A percentile compares a stretch with the other conserved stretches of the same genome.
Evolutionary conservation across 2,888 invertebrate species (phyloP).

Genomic region (Cylindroiulus punctatus): DNA sequence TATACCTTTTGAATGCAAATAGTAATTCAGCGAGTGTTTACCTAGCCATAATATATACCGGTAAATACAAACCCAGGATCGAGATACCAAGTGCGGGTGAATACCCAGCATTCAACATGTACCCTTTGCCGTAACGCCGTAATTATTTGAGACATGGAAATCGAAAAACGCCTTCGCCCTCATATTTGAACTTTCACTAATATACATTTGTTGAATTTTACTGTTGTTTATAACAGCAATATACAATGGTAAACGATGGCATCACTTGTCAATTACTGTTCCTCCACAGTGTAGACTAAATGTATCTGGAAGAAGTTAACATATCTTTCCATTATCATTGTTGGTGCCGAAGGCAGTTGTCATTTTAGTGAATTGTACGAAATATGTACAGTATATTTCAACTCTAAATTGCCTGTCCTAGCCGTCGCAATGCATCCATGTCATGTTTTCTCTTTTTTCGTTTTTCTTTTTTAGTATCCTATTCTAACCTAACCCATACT

Average conservation of each 20-base stretch:
- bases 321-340: no score
- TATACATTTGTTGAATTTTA: neutral
- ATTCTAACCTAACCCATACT: no score
- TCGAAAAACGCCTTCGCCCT: neutral
- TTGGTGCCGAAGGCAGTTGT: no score
- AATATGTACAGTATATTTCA: no score
- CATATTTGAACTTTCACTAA: neutral
- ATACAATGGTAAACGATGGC: neutral
- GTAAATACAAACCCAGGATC: neutral
- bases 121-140: neutral
- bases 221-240: neutral
- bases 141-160: neutral
- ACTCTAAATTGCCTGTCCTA: no score
- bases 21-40: conserved; percentile 17
- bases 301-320: no score
- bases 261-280: neutral
- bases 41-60: conserved; percentile 5
- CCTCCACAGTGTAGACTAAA: no score
- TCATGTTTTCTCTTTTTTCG: no score
- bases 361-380: no score
- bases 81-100: neutral
- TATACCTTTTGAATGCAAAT: neutral
- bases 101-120: neutral
- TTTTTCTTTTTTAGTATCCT: no score
- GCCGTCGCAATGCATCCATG: no score